These are phyloP conservation scores for Harpagifer antarcticus DNA, from an alignment of 2,797 vertebrate genomes.

Conservation along the genomic window DNA sequence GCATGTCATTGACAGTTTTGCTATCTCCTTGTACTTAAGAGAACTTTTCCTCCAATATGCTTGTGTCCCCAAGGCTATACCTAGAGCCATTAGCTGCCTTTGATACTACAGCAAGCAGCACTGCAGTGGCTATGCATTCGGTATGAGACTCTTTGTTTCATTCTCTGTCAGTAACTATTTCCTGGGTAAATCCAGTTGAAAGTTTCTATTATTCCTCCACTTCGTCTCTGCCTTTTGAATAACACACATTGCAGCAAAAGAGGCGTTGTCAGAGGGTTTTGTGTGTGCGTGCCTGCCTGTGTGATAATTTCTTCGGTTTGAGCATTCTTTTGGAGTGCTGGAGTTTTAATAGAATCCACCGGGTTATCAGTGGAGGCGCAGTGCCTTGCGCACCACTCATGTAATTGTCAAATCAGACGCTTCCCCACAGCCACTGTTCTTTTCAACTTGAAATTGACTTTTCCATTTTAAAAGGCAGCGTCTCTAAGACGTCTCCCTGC, in stretches of 20 bases:
- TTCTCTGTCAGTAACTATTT: slow-evolving; percentile 35
- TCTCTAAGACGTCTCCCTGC: slow-evolving; percentile 53
- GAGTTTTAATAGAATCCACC: slow-evolving; percentile 78
- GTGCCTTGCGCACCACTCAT: slow-evolving; percentile 58
- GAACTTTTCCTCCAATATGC: slow-evolving; percentile 22
- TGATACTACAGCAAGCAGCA: slow-evolving; percentile 35
- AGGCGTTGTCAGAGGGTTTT: slow-evolving; percentile 36
- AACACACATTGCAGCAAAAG: slow-evolving; percentile 13
- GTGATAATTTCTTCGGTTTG: slow-evolving; percentile 71
- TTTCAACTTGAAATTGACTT: slow-evolving; percentile 78
- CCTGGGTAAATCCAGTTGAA: slow-evolving; percentile 21
- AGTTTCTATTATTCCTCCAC: slow-evolving; percentile 16
- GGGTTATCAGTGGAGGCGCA: slow-evolving; percentile 74
- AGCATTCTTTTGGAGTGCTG: slow-evolving; percentile 71
- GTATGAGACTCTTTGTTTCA: slow-evolving; percentile 18
- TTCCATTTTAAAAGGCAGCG: slow-evolving; percentile 66
- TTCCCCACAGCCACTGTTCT: slow-evolving; percentile 71
- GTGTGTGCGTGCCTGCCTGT: slow-evolving; percentile 26
- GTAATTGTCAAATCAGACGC: slow-evolving; percentile 78
- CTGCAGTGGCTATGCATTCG: slow-evolving; percentile 25
- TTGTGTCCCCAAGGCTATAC: slow-evolving; percentile 48
- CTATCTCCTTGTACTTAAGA: slow-evolving; percentile 28
- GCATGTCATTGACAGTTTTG: slow-evolving; percentile 19
- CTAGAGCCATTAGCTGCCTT: slow-evolving; percentile 41
- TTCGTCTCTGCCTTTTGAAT: slow-evolving; percentile 37